Base-by-base conservation (phyloP, 2,113 vertebrate genomes). In the Jacana jacana region DNA sequence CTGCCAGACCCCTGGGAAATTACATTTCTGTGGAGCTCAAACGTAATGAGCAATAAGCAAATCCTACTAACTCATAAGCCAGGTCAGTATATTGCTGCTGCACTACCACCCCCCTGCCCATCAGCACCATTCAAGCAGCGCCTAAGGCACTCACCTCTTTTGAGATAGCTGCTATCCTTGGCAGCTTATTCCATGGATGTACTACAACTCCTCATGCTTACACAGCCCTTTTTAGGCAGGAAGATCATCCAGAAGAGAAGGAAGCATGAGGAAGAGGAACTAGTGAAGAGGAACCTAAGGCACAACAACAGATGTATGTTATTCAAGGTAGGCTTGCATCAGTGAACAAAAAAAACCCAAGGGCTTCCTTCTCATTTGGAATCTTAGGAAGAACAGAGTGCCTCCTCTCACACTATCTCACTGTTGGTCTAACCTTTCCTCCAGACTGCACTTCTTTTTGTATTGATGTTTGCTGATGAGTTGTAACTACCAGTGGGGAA, bases 1-100 rank as follows among this genome's bases (percentile, higher is more conserved):
- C 55, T 91, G 49, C 51, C 68, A 95, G 57, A 91, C 60, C 83
- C 39, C 69, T 63, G 88, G 70, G 89, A 95, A 97, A 95, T 89
- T 48, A 83, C 27, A 28, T 42, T 86, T 81, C 78, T 88, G 28
- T 63, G 49, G 37, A 86, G 31, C 42, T 72, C 25, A 25, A 94
- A 80, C 2, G 4, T 93, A 96, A 94, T 13, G n/a, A 82, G 82
- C 49, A 94, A 72, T 28, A 70, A 76, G 72, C 35, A 86, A 81
- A 71, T 30, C 39, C 61, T 35, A 6, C 61, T 28, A 42, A 30
- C 48, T 87, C 33, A 19, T 69, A 84, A 81, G 24, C 22, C 44
- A 27, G 35, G 44, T 27, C 64, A 52, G 48, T 44, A 2, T 27
- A 25, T 51, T 75, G 35, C 70, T 49, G 70, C 55, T 68, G 61